Base-by-base conservation (phyloP, 2,888 invertebrate species). In the Troglohyphantes excavatus region DNA sequence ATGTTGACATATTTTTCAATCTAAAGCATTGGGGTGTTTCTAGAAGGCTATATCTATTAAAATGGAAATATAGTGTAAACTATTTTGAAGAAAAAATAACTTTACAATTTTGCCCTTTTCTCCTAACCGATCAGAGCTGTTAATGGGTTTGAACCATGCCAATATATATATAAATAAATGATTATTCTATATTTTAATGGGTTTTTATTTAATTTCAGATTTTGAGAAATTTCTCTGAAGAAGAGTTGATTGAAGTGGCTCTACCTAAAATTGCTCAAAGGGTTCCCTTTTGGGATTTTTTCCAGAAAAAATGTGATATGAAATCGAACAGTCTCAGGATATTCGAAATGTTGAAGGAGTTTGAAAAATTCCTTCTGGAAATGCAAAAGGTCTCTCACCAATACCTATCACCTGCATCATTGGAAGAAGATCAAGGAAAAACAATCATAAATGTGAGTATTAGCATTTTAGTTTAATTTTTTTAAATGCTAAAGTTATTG, bases 271-370 rank as follows among this genome's bases (percentile, higher is more conserved):
- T 94, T 13, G 93, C 93, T 19, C 93, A 93, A 70, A 93, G 93
- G 21, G 93, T 94, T 81, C 93, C 93, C 0, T 91, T 93, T n/a
- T 94, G 94, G 94, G 94, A 94, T 86, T 93, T 94, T 87, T 92
- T 94, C 76, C 91, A 94, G 88, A 93, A 94, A 92, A 93, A 94
- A 85, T 93, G 93, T 33, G 93, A 91, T 91, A 86, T 92, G n/a
- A 89, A 92, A 43, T 92, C 92, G 19, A 83, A 90, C 53, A 85
- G 91, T 26, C 72, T 91, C 17, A 82, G 73, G 23, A 91, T 92
- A 9, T 91, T 90, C 76, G 88, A 83, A 70, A 89, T 89, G 88
- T 23, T 89, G 11, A 91, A 92, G 59, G 92, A 92, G 87, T 90
- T 92, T 73, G 92, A 92, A 84, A 87, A 91, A 39, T 90, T 92